Evolutionary conservation across 2,888 invertebrate genomes (phyloP).

Genomic region (Omphaloscelis lunosa): DNA sequence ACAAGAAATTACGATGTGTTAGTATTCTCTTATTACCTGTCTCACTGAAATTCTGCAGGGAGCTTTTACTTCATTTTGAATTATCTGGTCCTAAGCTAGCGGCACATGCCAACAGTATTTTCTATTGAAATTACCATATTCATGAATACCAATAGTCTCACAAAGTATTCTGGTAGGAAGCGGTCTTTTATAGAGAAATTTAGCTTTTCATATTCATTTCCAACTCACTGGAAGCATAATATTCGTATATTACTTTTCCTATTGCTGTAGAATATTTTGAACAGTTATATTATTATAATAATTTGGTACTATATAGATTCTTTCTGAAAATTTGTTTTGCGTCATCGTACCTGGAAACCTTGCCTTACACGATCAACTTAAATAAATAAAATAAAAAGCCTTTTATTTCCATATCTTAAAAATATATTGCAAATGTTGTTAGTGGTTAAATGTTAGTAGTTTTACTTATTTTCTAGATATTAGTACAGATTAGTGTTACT

Average conservation of each 20-base stretch:
- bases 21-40: conserved; percentile 35
- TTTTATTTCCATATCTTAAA: too few relatives aligned
- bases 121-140: conserved; percentile 60
- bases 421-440: too few relatives aligned
- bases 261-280: conserved; percentile 9
- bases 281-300: conserved; percentile 10
- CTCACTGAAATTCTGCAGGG: conserved; percentile 24
- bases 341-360: conserved; percentile 44
- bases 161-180: conserved; percentile 56
- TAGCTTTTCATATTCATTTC: conserved; percentile 55
- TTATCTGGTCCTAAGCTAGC: conserved; percentile 51
- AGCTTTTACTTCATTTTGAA: conserved; percentile 44
- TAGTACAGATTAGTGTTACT: too few relatives aligned
- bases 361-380: conserved; percentile 37
- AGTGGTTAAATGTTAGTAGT: too few relatives aligned
- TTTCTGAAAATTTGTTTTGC: conserved; percentile 21
- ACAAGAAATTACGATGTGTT: conserved; percentile 20
- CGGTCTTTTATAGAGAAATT: conserved; percentile 48
- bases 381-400: too few relatives aligned
- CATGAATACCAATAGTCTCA: conserved; percentile 59
- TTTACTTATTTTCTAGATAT: too few relatives aligned
- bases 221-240: conserved; percentile 26
- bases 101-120: conserved; percentile 50
- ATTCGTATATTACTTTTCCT: conserved; percentile 12
- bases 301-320: background rate